These are phyloP conservation scores for Caenorhabditis sp. DNA, from an alignment of 2,888 invertebrate species.

Conservation along the genomic window DNA sequence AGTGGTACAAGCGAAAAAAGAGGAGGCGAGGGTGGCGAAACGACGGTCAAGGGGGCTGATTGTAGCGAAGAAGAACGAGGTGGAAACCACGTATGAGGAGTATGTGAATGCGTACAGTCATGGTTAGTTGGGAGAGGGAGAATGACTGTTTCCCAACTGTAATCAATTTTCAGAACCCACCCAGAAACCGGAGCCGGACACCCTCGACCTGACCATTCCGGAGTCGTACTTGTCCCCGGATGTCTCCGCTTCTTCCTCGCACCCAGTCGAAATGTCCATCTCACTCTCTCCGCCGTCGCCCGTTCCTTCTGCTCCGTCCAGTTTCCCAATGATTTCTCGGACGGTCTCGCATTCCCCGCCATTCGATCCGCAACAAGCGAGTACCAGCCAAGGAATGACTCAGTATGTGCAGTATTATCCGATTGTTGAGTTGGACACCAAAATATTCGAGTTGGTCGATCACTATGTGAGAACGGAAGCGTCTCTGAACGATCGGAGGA, in stretches of 20 bases:
- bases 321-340: slow-evolving; percentile 18
- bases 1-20: slow-evolving; percentile 61
- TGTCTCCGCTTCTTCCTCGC: slow-evolving; percentile 8
- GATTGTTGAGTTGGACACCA: slow-evolving; percentile 25
- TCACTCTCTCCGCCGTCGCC: slow-evolving; percentile 10
- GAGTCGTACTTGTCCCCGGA: slow-evolving; percentile 43
- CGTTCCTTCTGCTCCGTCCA: slow-evolving; percentile 9
- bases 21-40: slow-evolving; percentile 46
- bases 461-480: slow-evolving; percentile 61
- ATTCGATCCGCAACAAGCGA: slow-evolving; percentile 48
- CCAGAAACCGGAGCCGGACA: slow-evolving; percentile 22
- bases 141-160: too few species aligned
- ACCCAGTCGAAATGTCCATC: slow-evolving; percentile 7
- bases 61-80: slow-evolving; percentile 25
- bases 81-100: slow-evolving; percentile 40
- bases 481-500: slow-evolving; percentile 62
- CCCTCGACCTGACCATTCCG: slow-evolving; percentile 22
- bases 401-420: slow-evolving; percentile 22
- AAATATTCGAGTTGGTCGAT: slow-evolving; percentile 45
- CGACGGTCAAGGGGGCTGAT: slow-evolving; percentile 42
- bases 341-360: slow-evolving; percentile 29
- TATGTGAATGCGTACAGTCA: slow-evolving; percentile 35
- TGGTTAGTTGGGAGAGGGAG: not conserved
- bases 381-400: slow-evolving; percentile 23
- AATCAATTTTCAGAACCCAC: slow-evolving; percentile 11